phyloP scores from a whole-genome alignment of 2,113 vertebrate genomes.

The Tichodroma muraria region DNA sequence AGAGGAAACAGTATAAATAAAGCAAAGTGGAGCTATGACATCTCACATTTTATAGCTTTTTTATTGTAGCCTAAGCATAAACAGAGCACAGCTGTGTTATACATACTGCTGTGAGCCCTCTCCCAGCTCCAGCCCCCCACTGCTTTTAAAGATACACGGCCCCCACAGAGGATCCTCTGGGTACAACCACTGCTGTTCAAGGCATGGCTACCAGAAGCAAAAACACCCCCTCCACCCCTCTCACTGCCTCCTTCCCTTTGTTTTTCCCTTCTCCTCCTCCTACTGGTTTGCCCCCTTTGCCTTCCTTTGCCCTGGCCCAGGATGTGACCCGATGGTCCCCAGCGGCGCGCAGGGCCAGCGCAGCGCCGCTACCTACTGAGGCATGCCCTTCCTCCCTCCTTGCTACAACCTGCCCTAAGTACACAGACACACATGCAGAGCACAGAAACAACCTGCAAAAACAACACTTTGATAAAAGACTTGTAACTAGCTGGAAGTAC shows the following conservation, averaged over 20 bases:
- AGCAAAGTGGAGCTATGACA: constrained; percentile 82
- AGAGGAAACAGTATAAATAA: constrained; percentile 83
- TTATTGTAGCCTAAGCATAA: constrained; percentile 81
- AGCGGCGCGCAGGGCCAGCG: background rate
- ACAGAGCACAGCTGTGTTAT: constrained; percentile 84
- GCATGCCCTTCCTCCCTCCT: background rate
- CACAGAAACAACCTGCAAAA: background rate
- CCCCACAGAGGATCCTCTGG: background rate
- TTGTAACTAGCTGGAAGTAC: background rate
- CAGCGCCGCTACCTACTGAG: background rate
- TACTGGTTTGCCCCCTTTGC: background rate
- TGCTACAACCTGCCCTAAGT: background rate
- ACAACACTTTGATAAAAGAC: background rate
- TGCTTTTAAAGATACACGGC: constrained; percentile 67
- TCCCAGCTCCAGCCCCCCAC: constrained; percentile 59
- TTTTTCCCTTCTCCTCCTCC: background rate
- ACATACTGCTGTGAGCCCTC: constrained; percentile 72
- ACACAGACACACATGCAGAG: background rate
- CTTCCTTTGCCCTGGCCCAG: background rate
- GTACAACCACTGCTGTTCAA: background rate
- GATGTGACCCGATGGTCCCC: background rate
- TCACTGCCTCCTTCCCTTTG: background rate
- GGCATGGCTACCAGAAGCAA: background rate
- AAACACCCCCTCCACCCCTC: background rate
- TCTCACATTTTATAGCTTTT: constrained; percentile 83